phyloP scores from a whole-genome alignment of 2,888 invertebrate species.

The Ecliptopera silaceata region DNA sequence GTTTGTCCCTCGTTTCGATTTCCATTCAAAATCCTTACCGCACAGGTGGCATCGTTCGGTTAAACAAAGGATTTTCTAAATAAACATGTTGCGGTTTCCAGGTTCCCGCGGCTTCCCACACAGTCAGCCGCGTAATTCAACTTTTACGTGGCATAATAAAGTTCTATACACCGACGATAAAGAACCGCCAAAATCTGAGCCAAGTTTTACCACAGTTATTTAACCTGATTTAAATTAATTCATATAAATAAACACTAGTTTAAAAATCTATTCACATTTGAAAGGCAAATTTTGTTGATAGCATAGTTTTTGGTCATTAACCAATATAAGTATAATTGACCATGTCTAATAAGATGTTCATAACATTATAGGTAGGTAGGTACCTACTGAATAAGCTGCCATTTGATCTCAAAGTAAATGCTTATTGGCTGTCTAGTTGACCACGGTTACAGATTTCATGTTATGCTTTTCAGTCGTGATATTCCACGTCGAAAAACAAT shows the following conservation, averaged over 20 bases:
- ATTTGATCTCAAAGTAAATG: not conserved
- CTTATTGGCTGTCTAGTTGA: not conserved
- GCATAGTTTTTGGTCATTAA: too few species aligned
- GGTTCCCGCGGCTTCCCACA: constrained; percentile 24
- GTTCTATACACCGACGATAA: constrained; percentile 12
- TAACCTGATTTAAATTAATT: not conserved
- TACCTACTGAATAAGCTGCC: constrained; percentile 1
- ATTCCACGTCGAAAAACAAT: not conserved
- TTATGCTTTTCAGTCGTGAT: too few species aligned
- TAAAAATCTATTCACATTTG: not conserved
- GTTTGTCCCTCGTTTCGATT: constrained; percentile 2
- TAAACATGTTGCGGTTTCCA: constrained; percentile 30
- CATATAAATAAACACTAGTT: not conserved
- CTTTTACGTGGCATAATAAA: constrained; percentile 23
- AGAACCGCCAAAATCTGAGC: constrained; percentile 4
- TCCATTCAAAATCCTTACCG: constrained; percentile 1
- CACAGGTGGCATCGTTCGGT: constrained; percentile 8
- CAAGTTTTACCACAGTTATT: constrained; percentile 4
- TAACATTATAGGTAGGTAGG: too few species aligned
- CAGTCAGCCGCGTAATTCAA: constrained; percentile 29
- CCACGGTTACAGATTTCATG: too few species aligned
- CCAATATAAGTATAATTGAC: not conserved
- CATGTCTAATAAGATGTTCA: not conserved
- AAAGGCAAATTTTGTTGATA: constrained; percentile 1
- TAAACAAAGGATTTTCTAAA: constrained; percentile 26